Conservation (phyloP, 1,140 invertebrate genomes). For the Euwallacea fornicatus region DNA sequence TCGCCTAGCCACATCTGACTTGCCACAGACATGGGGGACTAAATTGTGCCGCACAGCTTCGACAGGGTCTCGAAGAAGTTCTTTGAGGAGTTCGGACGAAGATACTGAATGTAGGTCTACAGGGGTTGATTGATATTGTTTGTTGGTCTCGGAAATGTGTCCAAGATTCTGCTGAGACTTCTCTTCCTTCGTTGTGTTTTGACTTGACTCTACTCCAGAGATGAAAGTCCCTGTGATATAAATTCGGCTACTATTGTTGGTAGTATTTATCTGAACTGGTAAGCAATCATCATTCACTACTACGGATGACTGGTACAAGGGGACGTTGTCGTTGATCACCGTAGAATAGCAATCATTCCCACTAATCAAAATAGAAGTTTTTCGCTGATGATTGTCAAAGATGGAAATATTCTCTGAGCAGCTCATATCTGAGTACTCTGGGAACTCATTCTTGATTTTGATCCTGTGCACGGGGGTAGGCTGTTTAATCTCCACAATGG, state of each 20-base stretch:
- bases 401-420: conserved; percentile 42
- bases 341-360: conserved; percentile 71
- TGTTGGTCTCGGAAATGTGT: not conserved
- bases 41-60: conserved; percentile 70
- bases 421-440: conserved; percentile 37
- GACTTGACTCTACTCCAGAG: not conserved
- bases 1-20: conserved; percentile 53
- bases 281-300: conserved; percentile 59
- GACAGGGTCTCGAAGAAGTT: conserved; percentile 66
- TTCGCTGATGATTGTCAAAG: conserved; percentile 58
- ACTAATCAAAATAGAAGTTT: conserved; percentile 76
- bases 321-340: conserved; percentile 62
- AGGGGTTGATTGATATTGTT: not conserved
- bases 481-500: conserved; percentile 51
- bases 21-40: conserved; percentile 72
- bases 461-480: conserved; percentile 59
- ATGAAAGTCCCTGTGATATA: conserved; percentile 48
- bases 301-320: conserved; percentile 68
- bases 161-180: not conserved
- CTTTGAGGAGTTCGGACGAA: conserved; percentile 55
- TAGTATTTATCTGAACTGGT: conserved; percentile 16
- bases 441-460: conserved; percentile 58
- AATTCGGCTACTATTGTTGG: conserved; percentile 47
- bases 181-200: not conserved
- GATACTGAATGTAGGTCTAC: conserved; percentile 22